phyloP scores from a whole-genome alignment of 2,797 vertebrate genomes.

The Strix occidentalis region DNA sequence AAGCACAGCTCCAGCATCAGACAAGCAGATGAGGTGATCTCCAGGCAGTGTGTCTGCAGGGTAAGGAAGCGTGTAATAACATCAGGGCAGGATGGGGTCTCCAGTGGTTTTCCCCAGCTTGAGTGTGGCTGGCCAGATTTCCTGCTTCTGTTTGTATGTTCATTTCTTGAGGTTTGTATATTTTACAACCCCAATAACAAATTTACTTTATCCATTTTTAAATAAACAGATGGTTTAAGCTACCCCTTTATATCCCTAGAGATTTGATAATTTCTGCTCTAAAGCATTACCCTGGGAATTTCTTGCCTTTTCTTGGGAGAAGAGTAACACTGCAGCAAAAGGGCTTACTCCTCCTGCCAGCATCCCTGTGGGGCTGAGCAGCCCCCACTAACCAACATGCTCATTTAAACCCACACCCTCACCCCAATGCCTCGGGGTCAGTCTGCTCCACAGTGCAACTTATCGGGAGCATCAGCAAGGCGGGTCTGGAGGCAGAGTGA shows the following conservation, averaged over 20 bases:
- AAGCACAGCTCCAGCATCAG: not conserved
- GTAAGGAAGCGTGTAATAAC: not conserved
- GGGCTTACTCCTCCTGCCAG: not conserved
- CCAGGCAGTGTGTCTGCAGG: not conserved
- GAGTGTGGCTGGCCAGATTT: not conserved
- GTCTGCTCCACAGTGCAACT: not conserved
- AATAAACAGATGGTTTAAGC: conserved; percentile 1
- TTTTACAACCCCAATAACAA: not conserved
- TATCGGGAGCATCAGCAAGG: not conserved
- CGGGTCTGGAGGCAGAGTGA: not conserved
- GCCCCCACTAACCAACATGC: fast-evolving
- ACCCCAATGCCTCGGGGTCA: not conserved
- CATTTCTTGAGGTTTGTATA: not conserved
- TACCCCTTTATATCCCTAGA: not conserved
- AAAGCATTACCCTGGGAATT: not conserved
- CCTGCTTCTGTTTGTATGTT: not conserved
- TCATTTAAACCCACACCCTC: not conserved
- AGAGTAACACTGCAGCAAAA: not conserved
- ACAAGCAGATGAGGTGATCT: fast-evolving
- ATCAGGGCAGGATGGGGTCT: not conserved
- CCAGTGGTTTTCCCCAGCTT: fast-evolving
- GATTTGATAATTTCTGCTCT: not conserved
- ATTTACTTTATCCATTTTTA: not conserved
- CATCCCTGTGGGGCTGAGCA: not conserved
- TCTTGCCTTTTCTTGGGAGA: not conserved